Percentiles rank a stretch among this genome's conserved stretches.
These are phyloP conservation scores for Asarcornis scutulata DNA, from an alignment of 2,113 vertebrate species.

Conservation along the genomic window DNA sequence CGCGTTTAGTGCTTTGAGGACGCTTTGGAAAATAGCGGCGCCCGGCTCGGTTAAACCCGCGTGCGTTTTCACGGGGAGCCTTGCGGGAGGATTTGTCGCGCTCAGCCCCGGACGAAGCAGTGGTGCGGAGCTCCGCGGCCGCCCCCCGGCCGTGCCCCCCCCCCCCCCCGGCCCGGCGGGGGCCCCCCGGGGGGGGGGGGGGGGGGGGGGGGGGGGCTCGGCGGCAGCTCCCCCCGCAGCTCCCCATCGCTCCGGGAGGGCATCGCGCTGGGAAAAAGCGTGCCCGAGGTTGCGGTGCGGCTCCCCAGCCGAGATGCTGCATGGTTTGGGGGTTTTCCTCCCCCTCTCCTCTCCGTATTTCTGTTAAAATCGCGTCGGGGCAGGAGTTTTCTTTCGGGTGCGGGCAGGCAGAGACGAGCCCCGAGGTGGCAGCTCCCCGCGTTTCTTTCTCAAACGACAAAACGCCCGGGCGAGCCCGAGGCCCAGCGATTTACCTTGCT, in stretches of 20 bases:
- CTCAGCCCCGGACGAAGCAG: not conserved
- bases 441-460: not conserved
- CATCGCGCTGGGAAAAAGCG: not conserved
- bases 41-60: not conserved
- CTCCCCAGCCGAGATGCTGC: not conserved
- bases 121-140: not conserved
- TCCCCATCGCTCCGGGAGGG: not conserved
- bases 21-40: not conserved
- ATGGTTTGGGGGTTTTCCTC: too few relatives aligned
- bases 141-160: too few relatives aligned
- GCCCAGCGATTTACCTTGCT: fast-evolving
- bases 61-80: not conserved
- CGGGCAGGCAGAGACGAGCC: not conserved
- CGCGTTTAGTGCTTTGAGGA: not conserved
- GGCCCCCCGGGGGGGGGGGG: not conserved
- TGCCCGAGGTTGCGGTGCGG: not conserved
- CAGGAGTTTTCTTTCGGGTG: too few relatives aligned
- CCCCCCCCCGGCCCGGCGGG: not conserved
- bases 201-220: not conserved
- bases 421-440: not conserved
- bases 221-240: not conserved
- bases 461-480: not conserved
- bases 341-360: too few relatives aligned
- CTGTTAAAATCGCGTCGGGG: not conserved
- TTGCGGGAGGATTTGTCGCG: not conserved